These are phyloP conservation scores for Pygmarrhopalites habei DNA, from an alignment of 1,140 invertebrate genomes.

Conservation along the genomic window DNA sequence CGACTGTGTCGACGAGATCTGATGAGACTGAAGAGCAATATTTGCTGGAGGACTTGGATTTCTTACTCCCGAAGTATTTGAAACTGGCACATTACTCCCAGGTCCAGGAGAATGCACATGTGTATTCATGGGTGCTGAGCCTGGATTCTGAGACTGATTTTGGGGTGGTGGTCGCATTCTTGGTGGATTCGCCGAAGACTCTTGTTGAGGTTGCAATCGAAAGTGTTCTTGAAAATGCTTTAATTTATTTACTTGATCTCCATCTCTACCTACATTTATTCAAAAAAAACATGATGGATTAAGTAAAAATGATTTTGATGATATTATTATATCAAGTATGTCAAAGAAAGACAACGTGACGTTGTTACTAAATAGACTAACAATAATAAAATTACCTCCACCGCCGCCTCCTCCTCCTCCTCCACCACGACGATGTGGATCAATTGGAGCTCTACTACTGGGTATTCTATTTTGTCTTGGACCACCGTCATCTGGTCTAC, in stretches of 20 bases:
- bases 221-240: constrained; percentile 56
- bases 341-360: too few relatives aligned
- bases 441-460: too few relatives aligned
- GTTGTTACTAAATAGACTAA: too few relatives aligned
- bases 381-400: too few relatives aligned
- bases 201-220: too few relatives aligned
- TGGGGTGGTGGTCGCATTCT: constrained; percentile 6
- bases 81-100: background rate
- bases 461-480: too few relatives aligned
- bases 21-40: constrained; percentile 16
- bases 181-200: constrained; percentile 40
- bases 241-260: constrained; percentile 49
- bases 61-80: background rate
- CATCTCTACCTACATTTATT: constrained; percentile 48
- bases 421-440: too few relatives aligned
- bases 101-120: constrained; percentile 1
- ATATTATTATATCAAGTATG: background rate
- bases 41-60: constrained; percentile 27
- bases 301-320: constrained; percentile 27
- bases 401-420: too few relatives aligned
- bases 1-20: constrained; percentile 1
- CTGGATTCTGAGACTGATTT: background rate
- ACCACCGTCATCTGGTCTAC: too few relatives aligned
- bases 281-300: too few relatives aligned
- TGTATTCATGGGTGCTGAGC: constrained; percentile 5